Evolutionary conservation across 2,888 invertebrate genomes (phyloP).

Genomic region (Drosophila quinaria): DNA sequence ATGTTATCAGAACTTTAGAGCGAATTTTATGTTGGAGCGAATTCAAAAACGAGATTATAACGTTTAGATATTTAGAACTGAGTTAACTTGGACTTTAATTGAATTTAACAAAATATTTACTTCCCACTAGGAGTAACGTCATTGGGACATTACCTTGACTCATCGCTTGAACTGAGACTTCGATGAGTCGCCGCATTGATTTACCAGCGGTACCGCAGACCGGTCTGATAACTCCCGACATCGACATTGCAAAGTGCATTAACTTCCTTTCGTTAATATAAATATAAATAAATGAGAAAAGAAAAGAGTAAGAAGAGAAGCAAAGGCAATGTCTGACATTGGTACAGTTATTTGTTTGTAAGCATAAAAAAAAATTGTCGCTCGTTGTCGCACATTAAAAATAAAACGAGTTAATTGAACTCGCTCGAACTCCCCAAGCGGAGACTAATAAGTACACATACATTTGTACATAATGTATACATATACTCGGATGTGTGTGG

Average conservation of each 20-base stretch:
- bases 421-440: conserved; percentile 43
- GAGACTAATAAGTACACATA: not conserved
- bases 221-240: conserved; percentile 46
- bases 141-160: conserved; percentile 62
- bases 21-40: too few relatives aligned
- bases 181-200: conserved; percentile 11
- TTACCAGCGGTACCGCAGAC: conserved; percentile 33
- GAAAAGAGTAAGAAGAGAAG: conserved; percentile 8
- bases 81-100: conserved; percentile 5
- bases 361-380: conserved; percentile 37
- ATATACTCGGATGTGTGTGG: not conserved
- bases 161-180: conserved; percentile 58
- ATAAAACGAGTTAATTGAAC: conserved; percentile 74
- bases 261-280: conserved; percentile 68
- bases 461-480: not conserved
- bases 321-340: conserved; percentile 59
- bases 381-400: conserved; percentile 27
- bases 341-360: conserved; percentile 71
- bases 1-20: too few relatives aligned
- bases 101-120: conserved; percentile 8
- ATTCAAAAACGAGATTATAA: not conserved
- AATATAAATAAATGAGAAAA: conserved; percentile 19
- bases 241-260: conserved; percentile 59
- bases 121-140: conserved; percentile 8
- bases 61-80: not conserved